Base-by-base conservation (phyloP, 2,888 invertebrate genomes). In the Corythucha ciliata region DNA sequence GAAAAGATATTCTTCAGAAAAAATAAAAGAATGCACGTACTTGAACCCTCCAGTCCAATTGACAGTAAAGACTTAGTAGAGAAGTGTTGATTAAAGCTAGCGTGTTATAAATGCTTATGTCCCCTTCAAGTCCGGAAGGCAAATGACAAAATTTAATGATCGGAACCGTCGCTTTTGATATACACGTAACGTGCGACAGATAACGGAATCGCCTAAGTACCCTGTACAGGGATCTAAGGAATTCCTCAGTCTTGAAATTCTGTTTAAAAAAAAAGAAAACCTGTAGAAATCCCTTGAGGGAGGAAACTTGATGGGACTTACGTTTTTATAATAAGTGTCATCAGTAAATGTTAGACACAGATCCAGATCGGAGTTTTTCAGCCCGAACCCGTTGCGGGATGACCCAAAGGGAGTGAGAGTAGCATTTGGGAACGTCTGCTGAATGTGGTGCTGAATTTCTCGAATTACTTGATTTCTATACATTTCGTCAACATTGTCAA, bases 91-190 rank as follows among this genome's bases (percentile, higher is more conserved):
- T 68, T 56, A 71, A 66, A 2, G 75, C 77, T 59, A 78, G 65
- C 14, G 68, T 69, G 61, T 79, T 78, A 62, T 77, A 76, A 41
- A 77, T 65, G 58, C 75, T 74, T 47, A 78, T 74, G 62, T 78
- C 78, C n/a, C 74, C 75, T 57, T 76, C 75, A 27, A 75, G 61
- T 16, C 62, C 60, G 6, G 65, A 63, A 10, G 60, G 57, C 5
- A 63, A 56, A 56, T 72, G 69, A 12, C 61, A 63, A 63, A 77
- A 76, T 63, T 77, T 77, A 25, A 78, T 72, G 53, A 78, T 77
- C 4, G 78, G 78, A 21, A 78, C 77, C 64, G 77, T 76, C 24
- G 77, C 77, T 14, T 72, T 71, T 4, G 72, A 67, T 41, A 77
- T 74, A 5, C 74, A 65, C 42, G 71, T 56, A 26, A 74, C 67